phyloP scores from a whole-genome alignment of 1,140 invertebrate genomes.

The Drosophila equinoxialis region DNA sequence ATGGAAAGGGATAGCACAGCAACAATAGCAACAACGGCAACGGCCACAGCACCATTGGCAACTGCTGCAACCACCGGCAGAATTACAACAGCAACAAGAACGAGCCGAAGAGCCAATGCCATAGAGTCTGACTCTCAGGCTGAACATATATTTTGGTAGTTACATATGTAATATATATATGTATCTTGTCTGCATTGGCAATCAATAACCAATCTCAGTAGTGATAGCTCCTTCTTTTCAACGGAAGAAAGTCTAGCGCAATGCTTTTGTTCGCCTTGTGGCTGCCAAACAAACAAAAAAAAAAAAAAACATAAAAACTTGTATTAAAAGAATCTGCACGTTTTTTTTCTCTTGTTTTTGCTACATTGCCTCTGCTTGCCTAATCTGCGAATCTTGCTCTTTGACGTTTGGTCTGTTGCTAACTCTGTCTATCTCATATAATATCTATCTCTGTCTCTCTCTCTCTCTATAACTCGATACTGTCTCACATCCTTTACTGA shows the following conservation, averaged over 20 bases:
- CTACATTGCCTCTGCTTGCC: constrained; percentile 36
- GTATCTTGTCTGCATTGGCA: constrained; percentile 36
- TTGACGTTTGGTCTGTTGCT: constrained; percentile 32
- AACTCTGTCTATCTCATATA: constrained; percentile 7
- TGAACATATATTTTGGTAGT: constrained; percentile 61
- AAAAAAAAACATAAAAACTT: constrained; percentile 20
- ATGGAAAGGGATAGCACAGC: constrained; percentile 41
- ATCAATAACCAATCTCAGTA: constrained; percentile 11
- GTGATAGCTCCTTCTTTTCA: constrained; percentile 12
- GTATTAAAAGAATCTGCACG: constrained; percentile 68
- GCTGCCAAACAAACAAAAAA: constrained; percentile 27
- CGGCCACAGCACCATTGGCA: constrained; percentile 27
- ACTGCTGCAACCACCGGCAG: constrained; percentile 20
- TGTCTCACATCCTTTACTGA: neutral
- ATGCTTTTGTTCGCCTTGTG: constrained; percentile 48
- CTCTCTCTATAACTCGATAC: constrained; percentile 8
- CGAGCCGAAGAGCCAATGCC: constrained; percentile 28
- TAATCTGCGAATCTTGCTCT: constrained; percentile 9
- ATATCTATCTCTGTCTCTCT: constrained; percentile 15
- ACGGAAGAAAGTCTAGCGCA: constrained; percentile 17
- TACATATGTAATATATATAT: constrained; percentile 33
- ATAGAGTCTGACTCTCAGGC: constrained; percentile 33
- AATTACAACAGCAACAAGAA: constrained; percentile 17
- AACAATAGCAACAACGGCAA: constrained; percentile 31
- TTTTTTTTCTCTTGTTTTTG: constrained; percentile 18